Evolutionary conservation across 2,797 vertebrate genomes (phyloP).

Genomic region (Gouania willdenowi): DNA sequence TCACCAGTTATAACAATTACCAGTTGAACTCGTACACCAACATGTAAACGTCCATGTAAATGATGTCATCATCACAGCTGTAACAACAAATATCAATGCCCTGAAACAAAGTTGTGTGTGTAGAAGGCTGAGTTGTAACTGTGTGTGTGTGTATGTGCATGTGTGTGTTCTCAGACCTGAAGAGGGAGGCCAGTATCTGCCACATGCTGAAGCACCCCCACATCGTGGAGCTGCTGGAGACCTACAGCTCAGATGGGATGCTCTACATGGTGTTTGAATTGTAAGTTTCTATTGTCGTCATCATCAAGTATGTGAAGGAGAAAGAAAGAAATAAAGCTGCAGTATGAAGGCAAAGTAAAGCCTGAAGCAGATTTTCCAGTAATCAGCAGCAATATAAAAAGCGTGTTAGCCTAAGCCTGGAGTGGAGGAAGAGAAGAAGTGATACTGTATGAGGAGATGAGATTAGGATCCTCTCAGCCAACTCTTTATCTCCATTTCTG

Average conservation of each 20-base stretch:
- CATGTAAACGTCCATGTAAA: too few species aligned
- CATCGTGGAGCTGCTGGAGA: slow-evolving; percentile 95
- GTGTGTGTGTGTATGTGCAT: too few species aligned
- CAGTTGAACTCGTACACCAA: too few species aligned
- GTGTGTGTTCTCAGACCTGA: slow-evolving; percentile 83
- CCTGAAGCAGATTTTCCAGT: slow-evolving; percentile 30
- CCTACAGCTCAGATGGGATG: slow-evolving; percentile 98
- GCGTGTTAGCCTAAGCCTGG: slow-evolving; percentile 28
- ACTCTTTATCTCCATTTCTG: slow-evolving; percentile 23
- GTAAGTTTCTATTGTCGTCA: slow-evolving; percentile 73
- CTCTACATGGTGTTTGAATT: slow-evolving; percentile 99
- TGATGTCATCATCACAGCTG: too few species aligned
- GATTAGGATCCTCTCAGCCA: slow-evolving; percentile 52
- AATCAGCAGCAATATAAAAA: slow-evolving; percentile 32
- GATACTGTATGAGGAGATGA: slow-evolving; percentile 27
- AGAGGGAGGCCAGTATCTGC: slow-evolving; percentile 97
- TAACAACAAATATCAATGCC: too few species aligned
- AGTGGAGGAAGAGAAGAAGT: neutral
- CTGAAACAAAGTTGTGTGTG: too few species aligned
- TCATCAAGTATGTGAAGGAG: neutral
- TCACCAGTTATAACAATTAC: too few species aligned
- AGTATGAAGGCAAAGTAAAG: neutral
- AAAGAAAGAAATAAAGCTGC: neutral
- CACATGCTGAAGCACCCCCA: slow-evolving; percentile 98
- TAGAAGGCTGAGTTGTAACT: too few species aligned